Percentiles rank a stretch among this genome's conserved stretches.
Evolutionary conservation across 1,140 invertebrate genomes (phyloP).

Genomic region (Lucilia cuprina): DNA sequence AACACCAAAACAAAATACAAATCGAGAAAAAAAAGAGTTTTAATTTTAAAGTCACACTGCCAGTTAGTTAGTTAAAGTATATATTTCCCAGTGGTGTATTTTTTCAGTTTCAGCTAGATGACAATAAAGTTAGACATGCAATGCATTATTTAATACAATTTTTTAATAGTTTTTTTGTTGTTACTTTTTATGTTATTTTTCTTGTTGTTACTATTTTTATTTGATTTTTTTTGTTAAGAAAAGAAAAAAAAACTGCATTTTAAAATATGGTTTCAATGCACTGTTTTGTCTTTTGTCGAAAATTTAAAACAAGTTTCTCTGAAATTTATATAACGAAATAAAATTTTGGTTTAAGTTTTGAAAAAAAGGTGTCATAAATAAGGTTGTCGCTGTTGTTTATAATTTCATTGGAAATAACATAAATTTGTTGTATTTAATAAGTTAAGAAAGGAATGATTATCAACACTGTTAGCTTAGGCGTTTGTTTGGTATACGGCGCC

Average conservation of each 20-base stretch:
- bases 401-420: too few species aligned
- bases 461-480: too few species aligned
- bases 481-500: too few species aligned
- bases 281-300: too few species aligned
- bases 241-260: neutral
- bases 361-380: too few species aligned
- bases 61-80: neutral
- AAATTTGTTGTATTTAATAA: too few species aligned
- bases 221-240: neutral
- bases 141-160: constrained; percentile 3
- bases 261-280: neutral
- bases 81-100: neutral
- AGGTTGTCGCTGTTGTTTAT: too few species aligned
- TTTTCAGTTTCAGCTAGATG: neutral
- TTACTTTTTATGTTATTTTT: neutral
- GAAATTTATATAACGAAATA: too few species aligned
- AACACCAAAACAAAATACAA: neutral
- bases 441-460: too few species aligned
- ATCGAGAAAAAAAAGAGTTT: neutral
- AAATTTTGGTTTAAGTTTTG: too few species aligned
- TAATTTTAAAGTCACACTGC: neutral
- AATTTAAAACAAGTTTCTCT: too few species aligned
- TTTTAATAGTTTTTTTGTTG: neutral
- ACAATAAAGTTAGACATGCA: constrained; percentile 3
- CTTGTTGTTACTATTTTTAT: neutral